A percentile compares a stretch with the other conserved stretches of the same genome.
Conservation (phyloP, 2,797 vertebrate species). For the Corythornis leucogaster region DNA sequence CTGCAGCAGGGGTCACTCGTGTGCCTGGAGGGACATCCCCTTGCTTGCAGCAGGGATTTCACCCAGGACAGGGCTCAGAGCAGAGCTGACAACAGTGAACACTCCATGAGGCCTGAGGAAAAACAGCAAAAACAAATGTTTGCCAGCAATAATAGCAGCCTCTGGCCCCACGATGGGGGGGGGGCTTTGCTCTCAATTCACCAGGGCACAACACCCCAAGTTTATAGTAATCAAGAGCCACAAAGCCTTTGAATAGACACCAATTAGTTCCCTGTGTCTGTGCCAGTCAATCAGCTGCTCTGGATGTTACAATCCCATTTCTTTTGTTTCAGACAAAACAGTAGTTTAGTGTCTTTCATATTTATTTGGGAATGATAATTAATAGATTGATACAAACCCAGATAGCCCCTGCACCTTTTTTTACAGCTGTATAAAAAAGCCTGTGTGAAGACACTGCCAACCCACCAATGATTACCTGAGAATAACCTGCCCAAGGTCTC, state of each 20-base stretch:
- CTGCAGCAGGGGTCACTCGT: neutral
- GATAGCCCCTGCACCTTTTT: neutral
- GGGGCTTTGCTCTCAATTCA: neutral
- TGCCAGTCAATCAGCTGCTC: neutral
- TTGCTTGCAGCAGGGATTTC: neutral
- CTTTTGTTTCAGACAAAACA: conserved; percentile 6
- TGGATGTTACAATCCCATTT: neutral
- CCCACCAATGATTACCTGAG: neutral
- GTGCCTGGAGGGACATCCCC: neutral
- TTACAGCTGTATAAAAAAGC: neutral
- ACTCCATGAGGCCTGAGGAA: neutral
- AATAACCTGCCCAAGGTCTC: neutral
- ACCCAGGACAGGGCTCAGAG: neutral
- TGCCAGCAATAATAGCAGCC: neutral
- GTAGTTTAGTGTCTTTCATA: neutral
- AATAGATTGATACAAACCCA: neutral
- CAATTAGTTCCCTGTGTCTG: neutral
- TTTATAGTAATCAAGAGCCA: neutral
- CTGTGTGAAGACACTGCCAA: neutral
- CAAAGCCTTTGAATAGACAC: conserved; percentile 7
- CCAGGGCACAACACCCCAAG: neutral
- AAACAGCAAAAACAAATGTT: neutral
- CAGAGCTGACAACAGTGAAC: neutral
- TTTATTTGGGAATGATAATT: neutral
- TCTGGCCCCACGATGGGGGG: neutral